Percentiles rank a stretch among this genome's conserved stretches.
These are phyloP conservation scores for Chiloscyllium plagiosum DNA, from an alignment of 2,113 vertebrate species.

Conservation along the genomic window DNA sequence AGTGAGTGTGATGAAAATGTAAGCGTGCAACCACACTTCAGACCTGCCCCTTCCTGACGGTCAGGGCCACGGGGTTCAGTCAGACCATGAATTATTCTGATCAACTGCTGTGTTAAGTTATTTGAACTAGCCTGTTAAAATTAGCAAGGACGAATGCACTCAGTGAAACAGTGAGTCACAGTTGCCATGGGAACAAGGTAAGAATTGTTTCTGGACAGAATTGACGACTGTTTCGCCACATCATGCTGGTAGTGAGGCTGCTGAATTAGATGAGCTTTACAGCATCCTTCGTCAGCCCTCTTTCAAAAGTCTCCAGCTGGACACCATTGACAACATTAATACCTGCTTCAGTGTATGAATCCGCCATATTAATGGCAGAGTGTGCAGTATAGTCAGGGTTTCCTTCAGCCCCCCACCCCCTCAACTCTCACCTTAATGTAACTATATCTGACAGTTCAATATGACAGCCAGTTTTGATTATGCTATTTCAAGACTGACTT, in stretches of 20 bases:
- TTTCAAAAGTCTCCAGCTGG: slow-evolving; percentile 2
- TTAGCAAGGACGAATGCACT: background rate
- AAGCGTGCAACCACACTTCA: background rate
- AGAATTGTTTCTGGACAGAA: background rate
- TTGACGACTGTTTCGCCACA: background rate
- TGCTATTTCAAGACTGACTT: background rate
- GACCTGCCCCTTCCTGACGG: background rate
- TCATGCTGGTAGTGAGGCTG: background rate
- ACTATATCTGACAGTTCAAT: background rate
- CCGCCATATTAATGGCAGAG: background rate
- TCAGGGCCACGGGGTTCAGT: background rate
- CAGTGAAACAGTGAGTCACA: background rate
- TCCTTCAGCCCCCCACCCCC: background rate
- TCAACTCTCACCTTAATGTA: background rate
- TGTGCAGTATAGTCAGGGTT: background rate
- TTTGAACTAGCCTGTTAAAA: background rate
- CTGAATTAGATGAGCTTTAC: background rate
- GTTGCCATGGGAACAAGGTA: background rate
- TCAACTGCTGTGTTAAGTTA: background rate
- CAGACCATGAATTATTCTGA: background rate
- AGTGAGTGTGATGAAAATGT: background rate
- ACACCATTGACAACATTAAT: background rate
- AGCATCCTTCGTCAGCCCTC: background rate
- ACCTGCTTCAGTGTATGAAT: background rate
- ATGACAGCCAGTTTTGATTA: background rate